phyloP scores from a whole-genome alignment of 2,888 invertebrate genomes.

The Lottia gigantea region DNA sequence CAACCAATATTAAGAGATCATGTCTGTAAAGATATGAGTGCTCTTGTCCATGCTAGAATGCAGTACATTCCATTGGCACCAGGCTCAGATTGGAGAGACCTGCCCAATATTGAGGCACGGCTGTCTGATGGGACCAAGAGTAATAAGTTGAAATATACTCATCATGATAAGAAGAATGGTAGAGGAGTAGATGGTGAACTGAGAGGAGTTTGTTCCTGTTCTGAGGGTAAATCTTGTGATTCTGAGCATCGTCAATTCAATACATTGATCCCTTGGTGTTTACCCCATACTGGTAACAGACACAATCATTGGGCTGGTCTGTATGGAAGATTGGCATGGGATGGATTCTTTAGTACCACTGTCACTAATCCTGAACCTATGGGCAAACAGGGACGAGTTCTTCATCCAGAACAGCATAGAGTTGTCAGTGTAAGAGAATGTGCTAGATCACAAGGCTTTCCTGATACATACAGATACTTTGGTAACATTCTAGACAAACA shows the following conservation, averaged over 20 bases:
- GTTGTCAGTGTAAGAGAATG: slow-evolving; percentile 89
- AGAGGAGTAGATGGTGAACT: slow-evolving; percentile 70
- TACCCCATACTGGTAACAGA: slow-evolving; percentile 86
- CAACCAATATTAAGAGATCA: slow-evolving; percentile 78
- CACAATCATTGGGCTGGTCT: slow-evolving; percentile 90
- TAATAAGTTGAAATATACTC: slow-evolving; percentile 74
- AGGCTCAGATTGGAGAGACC: slow-evolving; percentile 87
- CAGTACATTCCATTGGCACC: slow-evolving; percentile 78
- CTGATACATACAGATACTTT: slow-evolving; percentile 80
- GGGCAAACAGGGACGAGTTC: slow-evolving; percentile 88
- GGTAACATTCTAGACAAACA: slow-evolving; percentile 83
- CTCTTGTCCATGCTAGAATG: slow-evolving; percentile 82
- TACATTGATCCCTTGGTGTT: slow-evolving; percentile 88
- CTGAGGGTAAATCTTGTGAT: slow-evolving; percentile 74
- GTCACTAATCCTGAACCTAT: slow-evolving; percentile 85
- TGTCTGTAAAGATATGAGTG: slow-evolving; percentile 86
- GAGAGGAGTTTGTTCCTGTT: slow-evolving; percentile 84
- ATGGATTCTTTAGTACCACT: slow-evolving; percentile 86
- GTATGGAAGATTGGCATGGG: slow-evolving; percentile 84
- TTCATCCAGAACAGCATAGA: slow-evolving; percentile 80
- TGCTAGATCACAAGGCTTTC: slow-evolving; percentile 88
- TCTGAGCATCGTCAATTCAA: slow-evolving; percentile 81
- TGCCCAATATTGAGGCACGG: slow-evolving; percentile 81
- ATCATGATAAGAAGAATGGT: slow-evolving; percentile 73
- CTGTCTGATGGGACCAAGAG: slow-evolving; percentile 79